These are phyloP conservation scores for Aphrocallistes beatrix DNA, from an alignment of 37 sponge, comb jelly and placozoan genomes.

Conservation along the genomic window DNA sequence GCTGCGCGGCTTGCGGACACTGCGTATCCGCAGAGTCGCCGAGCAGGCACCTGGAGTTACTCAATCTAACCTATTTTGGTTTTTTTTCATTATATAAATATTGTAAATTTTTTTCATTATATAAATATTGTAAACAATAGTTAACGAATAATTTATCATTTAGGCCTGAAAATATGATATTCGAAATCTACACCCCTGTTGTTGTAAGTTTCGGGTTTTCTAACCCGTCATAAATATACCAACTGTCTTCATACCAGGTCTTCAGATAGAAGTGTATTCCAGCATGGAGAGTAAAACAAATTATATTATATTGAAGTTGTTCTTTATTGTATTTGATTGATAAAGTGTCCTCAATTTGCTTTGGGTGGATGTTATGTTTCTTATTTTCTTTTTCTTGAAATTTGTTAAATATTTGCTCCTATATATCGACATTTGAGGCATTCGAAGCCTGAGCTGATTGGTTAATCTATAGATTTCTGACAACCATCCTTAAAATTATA, in stretches of 20 bases:
- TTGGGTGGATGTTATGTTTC: neutral
- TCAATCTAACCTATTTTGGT: too few species aligned
- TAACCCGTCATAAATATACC: constrained; percentile 4
- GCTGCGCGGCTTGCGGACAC: too few species aligned
- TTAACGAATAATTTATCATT: too few species aligned
- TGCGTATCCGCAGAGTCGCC: too few species aligned
- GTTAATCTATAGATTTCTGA: neutral
- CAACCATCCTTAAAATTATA: neutral
- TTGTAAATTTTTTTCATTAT: too few species aligned
- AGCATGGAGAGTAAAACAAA: neutral
- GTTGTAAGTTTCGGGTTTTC: constrained; percentile 10
- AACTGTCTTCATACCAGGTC: neutral
- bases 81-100: too few species aligned
- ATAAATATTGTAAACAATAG: too few species aligned
- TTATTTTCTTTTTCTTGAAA: neutral
- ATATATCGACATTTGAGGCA: neutral
- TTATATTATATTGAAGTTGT: neutral
- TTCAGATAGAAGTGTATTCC: neutral
- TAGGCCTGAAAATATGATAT: too few species aligned
- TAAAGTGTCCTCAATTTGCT: neutral
- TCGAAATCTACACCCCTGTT: too few species aligned
- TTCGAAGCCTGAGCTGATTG: neutral
- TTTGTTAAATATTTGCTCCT: neutral
- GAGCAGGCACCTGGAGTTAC: too few species aligned
- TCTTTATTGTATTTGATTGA: neutral